Conservation (phyloP, 2,797 vertebrate genomes). For the Enteromius thamalakanensis region DNA sequence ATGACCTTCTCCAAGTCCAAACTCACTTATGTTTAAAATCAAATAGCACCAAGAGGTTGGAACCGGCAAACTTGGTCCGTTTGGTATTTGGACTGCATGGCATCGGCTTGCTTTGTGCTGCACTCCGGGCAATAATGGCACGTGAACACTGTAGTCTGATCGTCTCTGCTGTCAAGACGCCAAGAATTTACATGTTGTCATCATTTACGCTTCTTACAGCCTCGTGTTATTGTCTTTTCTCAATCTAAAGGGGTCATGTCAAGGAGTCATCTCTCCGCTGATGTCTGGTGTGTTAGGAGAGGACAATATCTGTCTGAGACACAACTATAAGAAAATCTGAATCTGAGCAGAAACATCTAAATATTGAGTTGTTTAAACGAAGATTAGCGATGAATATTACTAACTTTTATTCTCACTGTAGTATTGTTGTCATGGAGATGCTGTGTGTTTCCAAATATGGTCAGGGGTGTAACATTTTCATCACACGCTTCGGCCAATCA, state of each 20-base stretch:
- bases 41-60: slow-evolving; percentile 81
- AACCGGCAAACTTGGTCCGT: slow-evolving; percentile 65
- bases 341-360: no score
- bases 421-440: not conserved
- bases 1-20: slow-evolving; percentile 24
- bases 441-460: not conserved
- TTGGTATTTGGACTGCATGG: slow-evolving; percentile 60
- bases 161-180: not conserved
- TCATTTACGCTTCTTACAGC: not conserved
- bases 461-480: not conserved
- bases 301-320: no score
- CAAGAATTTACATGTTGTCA: not conserved
- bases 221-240: not conserved
- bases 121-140: slow-evolving; percentile 33
- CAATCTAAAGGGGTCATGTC: not conserved
- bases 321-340: no score
- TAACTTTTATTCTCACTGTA: not conserved
- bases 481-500: not conserved
- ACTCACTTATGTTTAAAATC: slow-evolving; percentile 69
- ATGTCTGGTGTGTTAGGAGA: no score
- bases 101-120: slow-evolving; percentile 50
- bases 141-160: slow-evolving; percentile 16
- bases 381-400: no score
- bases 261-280: no score
- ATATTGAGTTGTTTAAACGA: no score